Evolutionary conservation across 30 jellyfish, hydroid and myxozoan species (phyloP), one percentile per base, ranked within the genome.

Genomic region (Pseudorhiza aurosa): DNA sequence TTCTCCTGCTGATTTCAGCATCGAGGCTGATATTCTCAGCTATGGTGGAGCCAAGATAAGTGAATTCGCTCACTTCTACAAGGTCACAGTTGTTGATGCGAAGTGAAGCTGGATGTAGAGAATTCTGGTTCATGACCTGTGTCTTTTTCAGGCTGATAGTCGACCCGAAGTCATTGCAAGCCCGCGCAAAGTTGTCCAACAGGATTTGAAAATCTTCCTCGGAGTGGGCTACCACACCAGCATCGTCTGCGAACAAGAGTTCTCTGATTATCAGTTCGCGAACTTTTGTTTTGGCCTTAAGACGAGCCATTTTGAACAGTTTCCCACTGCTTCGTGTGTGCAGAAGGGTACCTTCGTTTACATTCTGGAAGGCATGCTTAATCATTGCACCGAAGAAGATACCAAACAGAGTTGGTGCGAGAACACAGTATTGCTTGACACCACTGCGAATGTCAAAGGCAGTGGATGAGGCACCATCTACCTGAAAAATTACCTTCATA

Each of bases 31-130:
- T 14, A 67, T 65, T 65, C 73, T 8, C 35, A n/a, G 85, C 27
- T 39, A 40, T 70, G 44, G 85, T 5, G 76, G 85, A 70, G 46
- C 68, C 85, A 70, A 65, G 80, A 67, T 29, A 65, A n/a, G n/a
- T n/a, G n/a, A n/a, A n/a, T n/a, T n/a, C n/a, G n/a, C n/a, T n/a
- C n/a, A n/a, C n/a, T n/a, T n/a, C n/a, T n/a, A n/a, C n/a, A n/a
- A n/a, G n/a, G n/a, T n/a, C n/a, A n/a, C n/a, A n/a, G n/a, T n/a
- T n/a, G n/a, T n/a, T n/a, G n/a, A n/a, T n/a, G n/a, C n/a, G n/a
- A n/a, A n/a, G n/a, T n/a, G n/a, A n/a, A n/a, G n/a, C n/a, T n/a
- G n/a, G n/a, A n/a, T n/a, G n/a, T n/a, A n/a, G n/a, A n/a, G n/a
- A n/a, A n/a, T n/a, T n/a, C n/a, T n/a, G n/a, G n/a, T n/a, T n/a